phyloP scores from a whole-genome alignment of 2,113 vertebrate genomes.

The Ctenomys sociabilis region DNA sequence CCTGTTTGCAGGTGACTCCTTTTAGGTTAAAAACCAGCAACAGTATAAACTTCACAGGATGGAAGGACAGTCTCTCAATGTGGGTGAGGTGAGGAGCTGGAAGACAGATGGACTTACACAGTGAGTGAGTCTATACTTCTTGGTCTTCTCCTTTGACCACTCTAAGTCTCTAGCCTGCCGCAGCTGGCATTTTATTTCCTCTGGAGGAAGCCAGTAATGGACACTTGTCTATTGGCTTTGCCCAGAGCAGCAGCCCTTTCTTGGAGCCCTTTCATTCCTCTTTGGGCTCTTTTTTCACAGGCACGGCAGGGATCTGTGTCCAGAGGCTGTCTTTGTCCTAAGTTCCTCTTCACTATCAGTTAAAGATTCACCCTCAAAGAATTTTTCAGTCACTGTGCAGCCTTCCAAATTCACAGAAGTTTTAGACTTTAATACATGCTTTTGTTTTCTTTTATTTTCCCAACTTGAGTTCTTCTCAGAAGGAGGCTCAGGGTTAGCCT shows the following conservation, averaged over 20 bases:
- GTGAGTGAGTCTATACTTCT: slow-evolving; percentile 75
- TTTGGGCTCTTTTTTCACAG: slow-evolving; percentile 81
- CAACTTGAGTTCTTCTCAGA: slow-evolving; percentile 78
- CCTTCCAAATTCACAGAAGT: slow-evolving; percentile 92
- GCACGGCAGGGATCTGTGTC: slow-evolving; percentile 72
- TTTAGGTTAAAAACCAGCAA: slow-evolving; percentile 52
- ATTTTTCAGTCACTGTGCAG: slow-evolving; percentile 96
- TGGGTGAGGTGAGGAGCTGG: slow-evolving; percentile 60
- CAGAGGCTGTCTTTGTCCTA: slow-evolving; percentile 71
- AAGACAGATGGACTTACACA: slow-evolving; percentile 79
- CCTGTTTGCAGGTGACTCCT: slow-evolving; percentile 48
- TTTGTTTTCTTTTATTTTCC: slow-evolving; percentile 90
- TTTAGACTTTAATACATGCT: slow-evolving; percentile 91
- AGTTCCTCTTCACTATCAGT: slow-evolving; percentile 91
- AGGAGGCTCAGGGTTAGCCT: slow-evolving; percentile 82
- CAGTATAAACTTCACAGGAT: background rate
- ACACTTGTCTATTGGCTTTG: slow-evolving; percentile 92
- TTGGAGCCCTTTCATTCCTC: slow-evolving; percentile 89
- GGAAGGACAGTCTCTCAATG: slow-evolving; percentile 24
- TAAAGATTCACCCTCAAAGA: slow-evolving; percentile 94
- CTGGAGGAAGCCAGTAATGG: slow-evolving; percentile 95
- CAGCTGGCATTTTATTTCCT: slow-evolving; percentile 88
- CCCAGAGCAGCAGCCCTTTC: slow-evolving; percentile 83
- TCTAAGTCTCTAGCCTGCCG: background rate
- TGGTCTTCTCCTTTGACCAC: slow-evolving; percentile 31